A percentile compares a stretch with the other conserved stretches of the same genome.
phyloP scores from a whole-genome alignment of 2,888 invertebrate species.

The Cerastis rubricosa region DNA sequence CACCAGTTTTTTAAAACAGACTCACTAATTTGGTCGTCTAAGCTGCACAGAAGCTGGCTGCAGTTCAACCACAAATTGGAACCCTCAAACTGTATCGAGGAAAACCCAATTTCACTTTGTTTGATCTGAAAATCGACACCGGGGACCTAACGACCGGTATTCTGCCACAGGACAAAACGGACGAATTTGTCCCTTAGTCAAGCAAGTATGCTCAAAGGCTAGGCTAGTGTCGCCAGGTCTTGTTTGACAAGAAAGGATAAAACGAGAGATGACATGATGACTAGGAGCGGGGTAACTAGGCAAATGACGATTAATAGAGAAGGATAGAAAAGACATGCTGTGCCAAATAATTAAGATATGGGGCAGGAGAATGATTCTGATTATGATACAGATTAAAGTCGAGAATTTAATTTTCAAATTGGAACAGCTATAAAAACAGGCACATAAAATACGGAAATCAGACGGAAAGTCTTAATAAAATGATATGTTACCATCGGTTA shows the following conservation, averaged over 20 bases:
- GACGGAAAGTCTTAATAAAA: neutral
- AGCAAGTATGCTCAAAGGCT: slow-evolving; percentile 24
- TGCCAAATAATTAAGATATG: neutral
- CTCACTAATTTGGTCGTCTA: neutral
- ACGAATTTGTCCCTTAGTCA: slow-evolving; percentile 28
- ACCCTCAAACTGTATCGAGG: neutral
- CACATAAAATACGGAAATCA: neutral
- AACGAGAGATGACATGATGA: neutral
- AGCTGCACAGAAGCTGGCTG: neutral
- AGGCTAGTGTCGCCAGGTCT: neutral
- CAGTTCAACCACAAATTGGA: neutral
- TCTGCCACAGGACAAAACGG: neutral
- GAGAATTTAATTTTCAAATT: neutral
- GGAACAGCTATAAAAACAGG: neutral
- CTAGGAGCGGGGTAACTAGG: neutral
- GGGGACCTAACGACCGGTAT: slow-evolving; percentile 3
- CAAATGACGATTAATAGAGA: neutral
- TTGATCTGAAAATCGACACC: slow-evolving; percentile 28
- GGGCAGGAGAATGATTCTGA: neutral
- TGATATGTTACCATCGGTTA: neutral
- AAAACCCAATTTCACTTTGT: slow-evolving; percentile 25
- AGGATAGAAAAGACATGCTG: neutral
- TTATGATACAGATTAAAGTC: neutral
- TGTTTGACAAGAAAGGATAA: neutral
- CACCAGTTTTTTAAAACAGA: neutral